These are phyloP conservation scores for Thunnus albacares DNA, from an alignment of 2,797 vertebrate species.

Conservation along the genomic window DNA sequence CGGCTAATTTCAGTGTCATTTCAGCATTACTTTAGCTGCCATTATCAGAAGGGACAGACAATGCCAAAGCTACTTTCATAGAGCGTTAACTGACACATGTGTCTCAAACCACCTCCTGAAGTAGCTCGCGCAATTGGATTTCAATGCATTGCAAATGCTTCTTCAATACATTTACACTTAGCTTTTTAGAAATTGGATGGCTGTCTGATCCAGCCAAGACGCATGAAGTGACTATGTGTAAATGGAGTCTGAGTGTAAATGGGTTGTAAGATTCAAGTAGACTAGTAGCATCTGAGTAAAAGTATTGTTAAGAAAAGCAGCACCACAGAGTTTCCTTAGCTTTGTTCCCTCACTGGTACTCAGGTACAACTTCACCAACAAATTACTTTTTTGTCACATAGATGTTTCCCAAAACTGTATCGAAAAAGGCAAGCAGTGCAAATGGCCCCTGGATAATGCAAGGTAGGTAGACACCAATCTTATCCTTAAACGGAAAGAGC, in stretches of 20 bases:
- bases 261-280: not conserved
- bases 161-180: not conserved
- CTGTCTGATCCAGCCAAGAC: too few relatives aligned
- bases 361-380: not conserved
- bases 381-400: slow-evolving; percentile 10
- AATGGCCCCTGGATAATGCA: slow-evolving; percentile 6
- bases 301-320: not conserved
- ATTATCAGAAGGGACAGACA: not conserved
- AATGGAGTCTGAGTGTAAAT: not conserved
- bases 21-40: not conserved
- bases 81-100: not conserved
- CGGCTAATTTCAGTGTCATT: not conserved
- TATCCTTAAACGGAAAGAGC: not conserved
- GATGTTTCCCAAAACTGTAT: not conserved
- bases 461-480: not conserved
- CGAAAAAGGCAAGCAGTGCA: not conserved
- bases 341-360: not conserved
- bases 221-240: too few relatives aligned
- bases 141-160: not conserved
- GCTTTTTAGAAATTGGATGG: too few relatives aligned
- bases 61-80: not conserved
- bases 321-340: not conserved
- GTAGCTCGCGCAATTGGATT: not conserved
- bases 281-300: not conserved
- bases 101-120: not conserved